These are phyloP conservation scores for Parazoanthus swiftii DNA, from an alignment of 92 coral and sea anemone genomes.

Conservation along the genomic window DNA sequence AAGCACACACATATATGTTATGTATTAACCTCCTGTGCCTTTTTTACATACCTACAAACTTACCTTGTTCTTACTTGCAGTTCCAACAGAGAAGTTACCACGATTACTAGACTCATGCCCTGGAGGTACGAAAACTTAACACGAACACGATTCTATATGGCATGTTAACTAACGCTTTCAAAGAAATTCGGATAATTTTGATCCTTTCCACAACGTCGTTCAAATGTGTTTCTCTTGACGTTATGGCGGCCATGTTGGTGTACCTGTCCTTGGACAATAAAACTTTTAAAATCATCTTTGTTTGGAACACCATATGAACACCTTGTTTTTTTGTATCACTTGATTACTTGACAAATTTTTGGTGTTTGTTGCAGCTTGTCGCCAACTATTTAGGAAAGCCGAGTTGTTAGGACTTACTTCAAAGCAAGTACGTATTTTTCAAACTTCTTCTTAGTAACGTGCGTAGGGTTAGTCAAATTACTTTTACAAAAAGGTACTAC, in stretches of 20 bases:
- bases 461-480: not conserved
- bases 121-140: constrained; percentile 67
- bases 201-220: too few relatives aligned
- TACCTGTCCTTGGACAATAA: not conserved
- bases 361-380: constrained; percentile 70
- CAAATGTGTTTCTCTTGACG: too few relatives aligned
- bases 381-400: constrained; percentile 93
- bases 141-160: not conserved
- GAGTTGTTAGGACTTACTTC: constrained; percentile 85
- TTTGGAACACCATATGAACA: too few relatives aligned
- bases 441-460: not conserved
- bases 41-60: not conserved
- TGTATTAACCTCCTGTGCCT: not conserved
- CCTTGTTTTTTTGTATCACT: too few relatives aligned
- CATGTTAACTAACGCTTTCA: too few relatives aligned
- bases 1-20: not conserved
- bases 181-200: too few relatives aligned
- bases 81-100: constrained; percentile 89
- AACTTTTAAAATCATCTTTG: not conserved
- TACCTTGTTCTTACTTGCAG: constrained; percentile 42
- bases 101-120: constrained; percentile 84
- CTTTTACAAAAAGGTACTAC: not conserved
- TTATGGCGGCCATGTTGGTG: not conserved
- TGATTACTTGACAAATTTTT: not conserved
- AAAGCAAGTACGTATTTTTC: constrained; percentile 63